A percentile compares a stretch with the other conserved stretches of the same genome.
Conservation (phyloP, 2,888 invertebrate genomes). For the Drosophila falleni region DNA sequence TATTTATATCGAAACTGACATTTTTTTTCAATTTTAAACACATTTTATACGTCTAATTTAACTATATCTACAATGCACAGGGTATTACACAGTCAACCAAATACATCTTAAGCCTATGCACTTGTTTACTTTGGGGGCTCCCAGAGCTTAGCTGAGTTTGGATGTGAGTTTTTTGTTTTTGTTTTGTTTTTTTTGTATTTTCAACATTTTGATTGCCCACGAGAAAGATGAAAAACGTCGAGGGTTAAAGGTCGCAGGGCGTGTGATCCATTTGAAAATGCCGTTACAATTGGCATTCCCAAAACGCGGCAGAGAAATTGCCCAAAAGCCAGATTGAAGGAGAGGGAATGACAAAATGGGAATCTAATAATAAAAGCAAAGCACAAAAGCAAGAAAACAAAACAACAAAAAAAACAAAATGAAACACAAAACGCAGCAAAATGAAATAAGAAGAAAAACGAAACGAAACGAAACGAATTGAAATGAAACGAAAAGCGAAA, state of each 20-base stretch:
- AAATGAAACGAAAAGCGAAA: conserved; percentile 59
- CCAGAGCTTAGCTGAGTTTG: conserved; percentile 5
- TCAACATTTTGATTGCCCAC: conserved; percentile 9
- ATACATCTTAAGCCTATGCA: neutral
- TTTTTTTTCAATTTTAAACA: too few relatives aligned
- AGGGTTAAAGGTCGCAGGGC: conserved; percentile 36
- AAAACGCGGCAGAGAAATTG: conserved; percentile 27
- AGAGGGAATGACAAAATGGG: conserved; percentile 22
- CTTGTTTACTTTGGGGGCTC: conserved; percentile 13
- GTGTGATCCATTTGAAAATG: conserved; percentile 37
- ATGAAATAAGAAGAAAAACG: conserved; percentile 15
- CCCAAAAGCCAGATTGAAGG: neutral
- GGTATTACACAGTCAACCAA: conserved; percentile 1
- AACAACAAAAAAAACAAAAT: conserved; percentile 15
- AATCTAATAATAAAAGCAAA: conserved; percentile 59
- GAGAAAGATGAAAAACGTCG: conserved; percentile 44
- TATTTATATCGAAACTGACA: too few relatives aligned
- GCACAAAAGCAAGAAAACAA: conserved; percentile 20
- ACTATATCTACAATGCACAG: neutral
- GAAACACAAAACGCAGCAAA: conserved; percentile 12
- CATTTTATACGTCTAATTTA: too few relatives aligned
- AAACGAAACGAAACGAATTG: conserved; percentile 28
- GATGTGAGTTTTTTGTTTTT: conserved; percentile 18
- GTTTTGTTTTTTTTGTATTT: conserved; percentile 9
- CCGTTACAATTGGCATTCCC: conserved; percentile 31